Base-by-base conservation (phyloP, 2,888 invertebrate species). In the Yponomeuta plumbellus region DNA sequence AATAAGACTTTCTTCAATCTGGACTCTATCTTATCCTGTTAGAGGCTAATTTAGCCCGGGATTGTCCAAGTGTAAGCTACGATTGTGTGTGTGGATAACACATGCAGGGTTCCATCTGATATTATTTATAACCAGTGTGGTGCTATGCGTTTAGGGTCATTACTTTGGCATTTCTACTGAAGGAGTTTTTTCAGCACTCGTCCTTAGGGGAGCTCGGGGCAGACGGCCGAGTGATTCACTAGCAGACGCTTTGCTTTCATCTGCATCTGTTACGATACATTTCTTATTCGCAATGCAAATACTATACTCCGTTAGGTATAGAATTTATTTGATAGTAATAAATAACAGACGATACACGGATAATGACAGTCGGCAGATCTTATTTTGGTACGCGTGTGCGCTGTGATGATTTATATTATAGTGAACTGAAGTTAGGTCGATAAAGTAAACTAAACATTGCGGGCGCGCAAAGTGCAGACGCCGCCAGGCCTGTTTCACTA, bases 101-200 rank as follows among this genome's bases (percentile, higher is more conserved):
- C 78, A 73, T 80, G 80, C 80, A 78, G 75, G 79, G 34, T 34
- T 52, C 44, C 61, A 61, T 23, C 17, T 61, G 79, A 80, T 83
- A 84, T 84, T 85, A 87, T 86, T 86, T 85, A 85, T 85, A 84
- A 81, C 85, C 79, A 76, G 40, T 77, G 81, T 77, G 81, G 80
- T 81, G 79, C 75, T 76, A 76, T 72, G 79, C 80, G 80, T 84
- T 84, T 83, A 83, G 84, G 84, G 84, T 85, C 82, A 84, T 86
- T 85, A 81, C 80, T 85, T 81, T 81, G 70, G 72, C 74, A 74
- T 76, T 71, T 34, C 34, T 34, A 34, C 77, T 59, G 73, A 73
- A 73, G 73, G 74, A 77, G 2, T 77, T 82, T 79, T 83, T 83
- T 80, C 78, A 80, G 77, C 61, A 61, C 26, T 58, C 34, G 22